Evolutionary conservation across 1,140 invertebrate species (phyloP).

Genomic region (Drosophila lini): DNA sequence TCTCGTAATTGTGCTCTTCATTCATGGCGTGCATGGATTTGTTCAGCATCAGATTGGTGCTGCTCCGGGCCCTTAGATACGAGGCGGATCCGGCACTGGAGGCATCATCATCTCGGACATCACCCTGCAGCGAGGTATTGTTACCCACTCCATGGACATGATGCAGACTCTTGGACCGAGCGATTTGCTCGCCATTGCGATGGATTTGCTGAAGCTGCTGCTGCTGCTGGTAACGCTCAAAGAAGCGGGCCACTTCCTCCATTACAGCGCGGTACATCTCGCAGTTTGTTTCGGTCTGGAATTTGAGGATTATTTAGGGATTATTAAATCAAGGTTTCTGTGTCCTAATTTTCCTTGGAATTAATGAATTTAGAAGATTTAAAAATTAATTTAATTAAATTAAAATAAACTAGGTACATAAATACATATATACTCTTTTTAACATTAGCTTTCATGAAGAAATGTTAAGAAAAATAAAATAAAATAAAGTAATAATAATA

Average conservation of each 20-base stretch:
- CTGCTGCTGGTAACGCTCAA: constrained; percentile 87
- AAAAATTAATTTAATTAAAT: too few relatives aligned
- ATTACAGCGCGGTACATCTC: constrained; percentile 92
- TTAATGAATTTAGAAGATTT: too few relatives aligned
- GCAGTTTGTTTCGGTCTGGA: constrained; percentile 90
- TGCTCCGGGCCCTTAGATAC: constrained; percentile 84
- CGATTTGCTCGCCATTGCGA: constrained; percentile 65
- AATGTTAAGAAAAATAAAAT: too few relatives aligned
- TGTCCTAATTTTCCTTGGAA: too few relatives aligned
- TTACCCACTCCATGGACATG: constrained; percentile 83
- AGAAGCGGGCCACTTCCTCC: constrained; percentile 90
- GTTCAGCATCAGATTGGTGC: constrained; percentile 76
- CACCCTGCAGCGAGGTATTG: constrained; percentile 38
- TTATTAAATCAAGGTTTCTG: too few relatives aligned
- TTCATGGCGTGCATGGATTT: constrained; percentile 72
- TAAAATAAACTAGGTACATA: too few relatives aligned
- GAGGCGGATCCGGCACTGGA: constrained; percentile 33
- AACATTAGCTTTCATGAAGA: too few relatives aligned
- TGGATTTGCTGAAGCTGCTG: constrained; percentile 50
- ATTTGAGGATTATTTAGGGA: background rate
- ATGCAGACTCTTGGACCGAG: constrained; percentile 85
- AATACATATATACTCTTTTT: too few relatives aligned
- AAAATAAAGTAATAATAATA: too few relatives aligned
- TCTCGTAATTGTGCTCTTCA: constrained; percentile 73
- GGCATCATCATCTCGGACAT: constrained; percentile 68